Base-by-base conservation (phyloP, 2,888 invertebrate genomes). In the Athripsodes cinereus region DNA sequence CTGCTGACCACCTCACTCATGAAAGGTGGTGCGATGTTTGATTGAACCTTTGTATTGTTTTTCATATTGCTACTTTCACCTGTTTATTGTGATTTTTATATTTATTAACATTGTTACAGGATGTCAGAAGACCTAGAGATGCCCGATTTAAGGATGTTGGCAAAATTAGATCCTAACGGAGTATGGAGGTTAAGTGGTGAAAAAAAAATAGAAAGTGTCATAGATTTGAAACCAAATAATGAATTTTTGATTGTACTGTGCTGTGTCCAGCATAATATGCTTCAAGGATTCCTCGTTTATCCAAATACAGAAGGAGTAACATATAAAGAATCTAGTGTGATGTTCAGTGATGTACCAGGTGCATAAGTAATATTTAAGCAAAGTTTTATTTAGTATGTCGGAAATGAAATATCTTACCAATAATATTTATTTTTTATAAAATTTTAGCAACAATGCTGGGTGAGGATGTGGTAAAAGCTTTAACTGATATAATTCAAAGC, bases 261-360 rank as follows among this genome's bases (percentile, higher is more conserved):
- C 20, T 20, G 16, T 20, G 26, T 40, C 10, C 76, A 76, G 2
- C 69, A 65, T 0, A 62, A 63, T 0, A 62, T 71, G 0, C 62
- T 75, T 22, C 71, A 69, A 57, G 70, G 70, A 0, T 75, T 75
- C 62, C 70, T 79, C 0, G 67, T 79, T 1, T 73, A 74, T 18
- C 77, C 77, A 0, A 63, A 64, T 0, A 70, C 72, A 0, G 54
- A 60, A 0, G 75, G 76, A 0, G 64, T 76, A 2, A 63, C 5
- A 0, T 58, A 56, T 11, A 61, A 67, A 0, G 69, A 68, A 0
- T 58, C 62, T 0, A 71, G 69, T 26, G 65, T 76, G 0, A 66
- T 61, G 0, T 78, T 78, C 40, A 53, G 60, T 1, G 68, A 71
- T 2, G 72, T 75, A 1, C 74, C 74, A 10, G 78, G 78, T 78